These are phyloP conservation scores for Chromoteleia sp. DNA, from an alignment of 2,888 invertebrate genomes.

Conservation along the genomic window DNA sequence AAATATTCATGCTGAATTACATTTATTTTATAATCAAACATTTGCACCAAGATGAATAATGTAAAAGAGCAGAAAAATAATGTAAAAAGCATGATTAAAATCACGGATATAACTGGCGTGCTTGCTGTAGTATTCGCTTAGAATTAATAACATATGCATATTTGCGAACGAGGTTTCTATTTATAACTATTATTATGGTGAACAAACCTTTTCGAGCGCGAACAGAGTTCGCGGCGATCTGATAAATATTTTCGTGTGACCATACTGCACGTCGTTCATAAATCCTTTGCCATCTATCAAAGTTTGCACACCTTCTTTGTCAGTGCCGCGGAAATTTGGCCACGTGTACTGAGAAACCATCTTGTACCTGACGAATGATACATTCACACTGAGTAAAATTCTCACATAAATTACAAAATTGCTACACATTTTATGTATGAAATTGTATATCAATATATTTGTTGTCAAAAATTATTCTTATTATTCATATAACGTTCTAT, in stretches of 20 bases:
- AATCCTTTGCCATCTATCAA: conserved; percentile 93
- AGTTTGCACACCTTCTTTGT: conserved; percentile 93
- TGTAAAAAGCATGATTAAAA: conserved; percentile 1
- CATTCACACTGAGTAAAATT: neutral
- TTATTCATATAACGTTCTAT: too few species aligned
- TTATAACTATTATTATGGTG: conserved; percentile 35
- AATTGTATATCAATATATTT: too few species aligned
- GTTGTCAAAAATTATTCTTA: too few species aligned
- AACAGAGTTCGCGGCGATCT: conserved; percentile 96
- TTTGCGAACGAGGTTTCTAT: conserved; percentile 12
- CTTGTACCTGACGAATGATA: conserved; percentile 90
- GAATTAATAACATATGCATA: conserved; percentile 18
- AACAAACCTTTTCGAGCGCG: conserved; percentile 90
- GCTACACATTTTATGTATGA: too few species aligned
- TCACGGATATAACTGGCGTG: conserved; percentile 24
- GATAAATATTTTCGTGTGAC: conserved; percentile 98
- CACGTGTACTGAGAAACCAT: conserved; percentile 98
- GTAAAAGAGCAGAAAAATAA: neutral
- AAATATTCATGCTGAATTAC: neutral
- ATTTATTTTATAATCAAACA: conserved; percentile 9
- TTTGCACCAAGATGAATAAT: conserved; percentile 8
- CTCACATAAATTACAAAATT: too few species aligned
- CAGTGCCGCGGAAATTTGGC: conserved; percentile 95
- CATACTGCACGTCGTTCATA: conserved; percentile 94
- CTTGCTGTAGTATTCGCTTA: neutral